These are phyloP conservation scores for Drosophila murphyi DNA, from an alignment of 1,140 invertebrate species.

Conservation along the genomic window DNA sequence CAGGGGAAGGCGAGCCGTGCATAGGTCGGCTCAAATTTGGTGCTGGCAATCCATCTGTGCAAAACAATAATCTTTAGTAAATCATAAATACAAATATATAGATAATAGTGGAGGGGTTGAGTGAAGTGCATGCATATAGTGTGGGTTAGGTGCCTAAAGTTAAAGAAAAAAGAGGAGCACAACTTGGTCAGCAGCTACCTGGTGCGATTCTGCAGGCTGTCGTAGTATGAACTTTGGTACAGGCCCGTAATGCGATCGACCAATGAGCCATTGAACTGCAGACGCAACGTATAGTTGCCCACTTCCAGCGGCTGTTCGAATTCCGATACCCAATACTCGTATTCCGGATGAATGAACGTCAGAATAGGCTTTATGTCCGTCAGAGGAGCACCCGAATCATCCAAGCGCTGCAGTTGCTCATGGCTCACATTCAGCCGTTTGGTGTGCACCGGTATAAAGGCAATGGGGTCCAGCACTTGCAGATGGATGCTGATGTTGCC, in stretches of 20 bases:
- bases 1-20: slow-evolving; percentile 96
- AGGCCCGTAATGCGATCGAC: slow-evolving; percentile 90
- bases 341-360: slow-evolving; percentile 86
- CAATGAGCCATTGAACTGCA: slow-evolving; percentile 90
- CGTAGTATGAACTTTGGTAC: slow-evolving; percentile 91
- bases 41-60: slow-evolving; percentile 91
- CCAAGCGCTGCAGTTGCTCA: slow-evolving; percentile 57
- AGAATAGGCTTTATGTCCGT: slow-evolving; percentile 52
- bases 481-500: slow-evolving; percentile 91
- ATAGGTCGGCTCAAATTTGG: slow-evolving; percentile 97
- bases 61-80: not conserved
- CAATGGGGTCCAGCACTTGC: slow-evolving; percentile 86
- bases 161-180: not conserved
- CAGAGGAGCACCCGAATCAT: slow-evolving; percentile 56
- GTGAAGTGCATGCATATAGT: slow-evolving; percentile 16
- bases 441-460: slow-evolving; percentile 89
- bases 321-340: slow-evolving; percentile 89
- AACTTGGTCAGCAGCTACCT: slow-evolving; percentile 85
- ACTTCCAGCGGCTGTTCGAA: slow-evolving; percentile 85
- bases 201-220: slow-evolving; percentile 86
- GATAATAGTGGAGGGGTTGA: slow-evolving; percentile 8
- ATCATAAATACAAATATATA: not conserved
- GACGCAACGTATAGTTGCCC: slow-evolving; percentile 87
- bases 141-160: not conserved
- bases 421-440: slow-evolving; percentile 85